Evolutionary conservation across 2,797 vertebrate species (phyloP).

Genomic region (Tokudaia tokunoshimensis): DNA sequence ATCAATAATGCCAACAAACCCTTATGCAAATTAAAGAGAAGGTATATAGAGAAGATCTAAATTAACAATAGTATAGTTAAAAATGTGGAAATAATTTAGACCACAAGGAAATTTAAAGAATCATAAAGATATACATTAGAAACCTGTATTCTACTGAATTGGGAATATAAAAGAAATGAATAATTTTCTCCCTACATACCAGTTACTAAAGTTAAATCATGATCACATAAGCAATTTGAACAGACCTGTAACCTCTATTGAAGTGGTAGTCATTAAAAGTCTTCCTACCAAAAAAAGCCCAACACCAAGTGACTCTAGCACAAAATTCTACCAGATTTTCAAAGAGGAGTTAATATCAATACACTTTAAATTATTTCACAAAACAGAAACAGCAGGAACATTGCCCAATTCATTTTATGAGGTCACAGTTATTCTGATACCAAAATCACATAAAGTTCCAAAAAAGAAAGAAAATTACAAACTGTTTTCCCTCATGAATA

Average conservation of each 20-base stretch:
- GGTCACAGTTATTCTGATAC: background rate
- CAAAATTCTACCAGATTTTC: background rate
- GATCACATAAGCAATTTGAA: background rate
- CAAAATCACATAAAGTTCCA: background rate
- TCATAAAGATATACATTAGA: background rate
- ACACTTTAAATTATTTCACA: background rate
- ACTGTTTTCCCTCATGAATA: background rate
- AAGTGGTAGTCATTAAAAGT: background rate
- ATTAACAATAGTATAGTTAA: background rate
- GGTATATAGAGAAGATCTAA: background rate
- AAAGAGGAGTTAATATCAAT: background rate
- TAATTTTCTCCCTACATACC: background rate
- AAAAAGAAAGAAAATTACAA: background rate
- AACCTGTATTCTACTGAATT: background rate
- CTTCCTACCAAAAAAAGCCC: background rate
- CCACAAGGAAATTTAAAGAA: background rate
- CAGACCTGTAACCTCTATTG: background rate
- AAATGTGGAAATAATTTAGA: background rate
- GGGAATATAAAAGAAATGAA: background rate
- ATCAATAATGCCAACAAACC: background rate
- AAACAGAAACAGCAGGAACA: background rate
- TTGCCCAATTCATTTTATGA: background rate
- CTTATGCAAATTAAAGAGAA: background rate
- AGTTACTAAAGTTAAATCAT: background rate
- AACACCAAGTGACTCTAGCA: background rate